A percentile compares a stretch with the other conserved stretches of the same genome.
phyloP scores from a whole-genome alignment of 2,113 vertebrate species.

The Mystacornis crossleyi region DNA sequence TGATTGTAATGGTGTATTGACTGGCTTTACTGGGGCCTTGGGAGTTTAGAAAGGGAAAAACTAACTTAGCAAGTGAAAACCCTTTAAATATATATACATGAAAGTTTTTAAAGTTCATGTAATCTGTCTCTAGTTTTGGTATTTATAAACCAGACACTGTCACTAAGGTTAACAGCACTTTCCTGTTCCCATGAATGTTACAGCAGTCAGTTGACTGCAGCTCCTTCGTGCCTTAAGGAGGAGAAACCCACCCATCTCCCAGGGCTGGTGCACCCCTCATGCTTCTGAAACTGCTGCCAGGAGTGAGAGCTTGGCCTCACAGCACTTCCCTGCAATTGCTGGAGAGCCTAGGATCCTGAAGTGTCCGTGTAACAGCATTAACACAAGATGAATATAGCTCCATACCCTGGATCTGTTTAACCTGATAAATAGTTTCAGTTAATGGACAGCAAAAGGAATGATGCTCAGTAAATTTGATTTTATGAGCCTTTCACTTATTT shows the following conservation, averaged over 20 bases:
- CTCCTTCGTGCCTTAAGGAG: no score
- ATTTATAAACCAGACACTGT: conserved; percentile 10
- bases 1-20: conserved; percentile 55
- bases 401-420: background rate
- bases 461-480: conserved; percentile 56
- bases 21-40: conserved; percentile 47
- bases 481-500: conserved; percentile 56
- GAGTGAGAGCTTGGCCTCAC: background rate
- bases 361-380: background rate
- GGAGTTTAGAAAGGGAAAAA: conserved; percentile 34
- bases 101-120: background rate
- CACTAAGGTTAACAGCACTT: background rate
- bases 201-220: background rate
- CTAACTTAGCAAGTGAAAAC: conserved; percentile 40
- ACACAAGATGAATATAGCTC: background rate
- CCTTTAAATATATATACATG: background rate
- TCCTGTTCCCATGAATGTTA: background rate
- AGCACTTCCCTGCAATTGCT: accelerated
- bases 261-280: background rate
- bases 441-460: conserved; percentile 44
- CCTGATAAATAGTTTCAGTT: conserved; percentile 42
- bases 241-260: accelerated
- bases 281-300: accelerated
- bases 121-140: background rate
- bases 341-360: background rate